Evolutionary conservation across 2,797 vertebrate genomes (phyloP).

Genomic region (Gouania willdenowi): DNA sequence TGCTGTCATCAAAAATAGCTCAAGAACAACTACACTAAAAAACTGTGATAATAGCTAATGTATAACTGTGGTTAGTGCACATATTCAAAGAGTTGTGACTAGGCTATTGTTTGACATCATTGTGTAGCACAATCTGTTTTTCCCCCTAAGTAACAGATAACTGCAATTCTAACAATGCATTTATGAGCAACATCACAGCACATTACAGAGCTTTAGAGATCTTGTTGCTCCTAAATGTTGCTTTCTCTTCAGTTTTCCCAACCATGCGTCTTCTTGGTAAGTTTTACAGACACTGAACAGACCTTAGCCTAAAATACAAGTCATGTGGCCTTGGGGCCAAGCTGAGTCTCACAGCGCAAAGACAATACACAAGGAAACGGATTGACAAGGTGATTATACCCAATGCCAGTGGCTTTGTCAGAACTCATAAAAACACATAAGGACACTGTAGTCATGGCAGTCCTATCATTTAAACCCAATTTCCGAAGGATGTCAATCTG

Average conservation of each 20-base stretch:
- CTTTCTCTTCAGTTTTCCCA: background rate
- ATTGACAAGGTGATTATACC: conserved; percentile 15
- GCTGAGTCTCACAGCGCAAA: conserved; percentile 36
- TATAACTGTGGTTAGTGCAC: background rate
- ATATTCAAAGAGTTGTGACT: background rate
- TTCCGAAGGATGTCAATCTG: conserved; percentile 31
- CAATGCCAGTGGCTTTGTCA: conserved; percentile 4
- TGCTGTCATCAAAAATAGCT: too few relatives aligned
- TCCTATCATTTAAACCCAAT: conserved; percentile 3
- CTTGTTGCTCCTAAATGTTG: conserved; percentile 7
- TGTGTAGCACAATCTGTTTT: too few relatives aligned
- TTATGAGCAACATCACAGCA: conserved; percentile 53
- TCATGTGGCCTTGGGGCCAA: conserved; percentile 24
- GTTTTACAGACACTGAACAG: conserved; percentile 31
- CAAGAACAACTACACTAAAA: too few relatives aligned
- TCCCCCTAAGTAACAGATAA: conserved; percentile 27
- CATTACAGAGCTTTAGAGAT: conserved; percentile 37
- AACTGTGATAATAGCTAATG: too few relatives aligned
- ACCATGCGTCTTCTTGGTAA: conserved; percentile 13
- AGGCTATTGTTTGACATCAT: conserved; percentile 23
- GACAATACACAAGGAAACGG: conserved; percentile 14
- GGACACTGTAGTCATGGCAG: conserved; percentile 4
- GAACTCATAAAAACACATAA: conserved; percentile 33
- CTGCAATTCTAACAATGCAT: conserved; percentile 46
- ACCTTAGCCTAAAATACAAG: conserved; percentile 22